Evolutionary conservation across 2,113 vertebrate genomes (phyloP).

Genomic region (Terrapene triunguis): DNA sequence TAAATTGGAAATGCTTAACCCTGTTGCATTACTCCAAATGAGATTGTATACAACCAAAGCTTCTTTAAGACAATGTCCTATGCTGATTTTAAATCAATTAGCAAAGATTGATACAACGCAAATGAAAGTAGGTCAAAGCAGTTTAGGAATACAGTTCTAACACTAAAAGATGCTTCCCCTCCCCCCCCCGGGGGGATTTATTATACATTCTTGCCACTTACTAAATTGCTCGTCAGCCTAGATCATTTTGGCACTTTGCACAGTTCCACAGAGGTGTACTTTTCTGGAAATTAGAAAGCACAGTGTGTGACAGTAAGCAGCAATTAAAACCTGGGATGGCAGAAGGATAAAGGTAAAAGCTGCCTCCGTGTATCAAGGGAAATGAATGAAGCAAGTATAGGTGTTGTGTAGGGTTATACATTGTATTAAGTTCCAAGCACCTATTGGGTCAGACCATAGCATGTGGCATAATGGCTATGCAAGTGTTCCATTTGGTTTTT

Average conservation of each 20-base stretch:
- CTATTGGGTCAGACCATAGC: background rate
- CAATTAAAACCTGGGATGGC: background rate
- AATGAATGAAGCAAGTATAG: background rate
- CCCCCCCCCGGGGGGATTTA: background rate
- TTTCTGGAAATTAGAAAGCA: background rate
- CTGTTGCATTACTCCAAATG: no score
- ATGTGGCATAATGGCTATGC: background rate
- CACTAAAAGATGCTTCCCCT: background rate
- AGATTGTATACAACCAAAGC: background rate
- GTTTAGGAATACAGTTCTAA: background rate
- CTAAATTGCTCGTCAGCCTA: background rate
- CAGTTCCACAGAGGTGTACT: background rate
- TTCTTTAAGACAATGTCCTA: background rate
- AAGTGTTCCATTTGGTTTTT: background rate
- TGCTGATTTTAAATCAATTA: background rate
- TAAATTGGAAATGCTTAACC: background rate
- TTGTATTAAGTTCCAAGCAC: background rate
- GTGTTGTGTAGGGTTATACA: accelerated
- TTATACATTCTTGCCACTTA: background rate
- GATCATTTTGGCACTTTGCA: background rate
- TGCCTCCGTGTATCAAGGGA: background rate
- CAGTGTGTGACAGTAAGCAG: background rate
- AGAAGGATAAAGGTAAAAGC: background rate
- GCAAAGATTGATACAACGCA: background rate
- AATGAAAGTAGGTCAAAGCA: background rate